Percentiles rank a stretch among this genome's conserved stretches.
phyloP scores from a whole-genome alignment of 1,140 invertebrate genomes.

The Papilio polyxenes region DNA sequence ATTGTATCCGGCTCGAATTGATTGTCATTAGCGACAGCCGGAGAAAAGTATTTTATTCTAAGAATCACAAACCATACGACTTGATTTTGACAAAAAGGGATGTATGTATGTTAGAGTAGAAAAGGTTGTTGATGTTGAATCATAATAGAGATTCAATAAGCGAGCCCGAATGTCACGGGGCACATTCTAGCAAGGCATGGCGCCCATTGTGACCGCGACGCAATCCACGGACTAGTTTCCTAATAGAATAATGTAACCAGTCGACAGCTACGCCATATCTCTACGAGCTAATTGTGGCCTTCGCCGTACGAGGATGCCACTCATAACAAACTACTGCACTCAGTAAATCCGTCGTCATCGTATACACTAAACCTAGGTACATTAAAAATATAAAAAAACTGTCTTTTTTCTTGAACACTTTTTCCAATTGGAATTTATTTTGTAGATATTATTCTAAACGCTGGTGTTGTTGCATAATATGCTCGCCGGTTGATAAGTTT shows the following conservation, averaged over 20 bases:
- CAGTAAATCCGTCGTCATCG: neutral
- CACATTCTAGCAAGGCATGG: constrained; percentile 3
- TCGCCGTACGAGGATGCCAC: neutral
- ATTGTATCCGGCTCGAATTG: constrained; percentile 22
- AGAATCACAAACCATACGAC: neutral
- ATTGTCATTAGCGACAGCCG: constrained; percentile 14
- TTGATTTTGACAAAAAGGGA: neutral
- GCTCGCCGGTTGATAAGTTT: constrained; percentile 15
- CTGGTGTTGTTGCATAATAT: neutral
- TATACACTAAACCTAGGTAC: neutral
- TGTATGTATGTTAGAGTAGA: neutral
- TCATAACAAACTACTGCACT: neutral
- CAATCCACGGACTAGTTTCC: constrained; percentile 1
- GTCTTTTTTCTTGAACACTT: neutral
- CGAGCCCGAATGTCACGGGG: neutral
- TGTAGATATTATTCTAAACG: constrained; percentile 5
- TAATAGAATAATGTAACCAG: constrained; percentile 20
- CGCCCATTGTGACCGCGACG: constrained; percentile 1
- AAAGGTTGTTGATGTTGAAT: neutral
- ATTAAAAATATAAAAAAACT: neutral
- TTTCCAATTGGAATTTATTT: neutral
- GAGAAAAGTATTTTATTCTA: neutral
- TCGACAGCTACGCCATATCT: constrained; percentile 14
- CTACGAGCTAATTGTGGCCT: constrained; percentile 1
- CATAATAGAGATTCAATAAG: neutral